Base-by-base conservation (phyloP, 2,888 invertebrate genomes). In the Lymantria dispar region DNA sequence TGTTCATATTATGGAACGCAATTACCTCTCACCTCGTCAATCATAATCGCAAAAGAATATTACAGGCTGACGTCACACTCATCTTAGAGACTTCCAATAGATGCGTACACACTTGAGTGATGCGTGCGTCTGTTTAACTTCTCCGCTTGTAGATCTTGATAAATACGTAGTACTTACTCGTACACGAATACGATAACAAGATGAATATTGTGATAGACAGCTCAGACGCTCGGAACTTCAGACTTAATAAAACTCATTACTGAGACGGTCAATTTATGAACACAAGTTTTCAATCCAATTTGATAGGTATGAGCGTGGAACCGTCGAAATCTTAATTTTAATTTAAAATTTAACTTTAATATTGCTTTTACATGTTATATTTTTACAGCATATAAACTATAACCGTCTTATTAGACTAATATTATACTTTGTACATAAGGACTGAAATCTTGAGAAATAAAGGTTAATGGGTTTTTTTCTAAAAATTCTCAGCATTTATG, bases 131-230 rank as follows among this genome's bases (percentile, higher is more conserved):
- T 54, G 54, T 60, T 57, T 59, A 43, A 12, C 44, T 54, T 60
- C 62, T 48, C 60, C 43, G 59, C 48, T 54, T 64, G 65, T 60
- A 14, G 3, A 60, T 61, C 65, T 74, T 61, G 63, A 70, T 71
- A 61, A 65, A 58, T 63, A 68, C 64, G 68, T 59, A 69, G 59
- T 48, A 56, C 67, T 67, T 48, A 56, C 67, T 67, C 67, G 62
- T 65, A 22, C 22, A 22, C 5, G 22, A 3, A 68, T 70, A 53
- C 48, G 56, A 63, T 63, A 67, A 64, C 62, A 66, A 78, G 75
- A 68, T 72, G 58, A 66, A 78, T 73, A 85, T 83, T 85, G 78
- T 83, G 85, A 85, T 78, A 74, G 83, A 83, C 85, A 80, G 78
- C 52, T 68, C 64, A 71, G 74, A 77, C 74, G 63, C 50, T 63